These are phyloP conservation scores for Rostratula benghalensis DNA, from an alignment of 2,113 vertebrate species.

Conservation along the genomic window DNA sequence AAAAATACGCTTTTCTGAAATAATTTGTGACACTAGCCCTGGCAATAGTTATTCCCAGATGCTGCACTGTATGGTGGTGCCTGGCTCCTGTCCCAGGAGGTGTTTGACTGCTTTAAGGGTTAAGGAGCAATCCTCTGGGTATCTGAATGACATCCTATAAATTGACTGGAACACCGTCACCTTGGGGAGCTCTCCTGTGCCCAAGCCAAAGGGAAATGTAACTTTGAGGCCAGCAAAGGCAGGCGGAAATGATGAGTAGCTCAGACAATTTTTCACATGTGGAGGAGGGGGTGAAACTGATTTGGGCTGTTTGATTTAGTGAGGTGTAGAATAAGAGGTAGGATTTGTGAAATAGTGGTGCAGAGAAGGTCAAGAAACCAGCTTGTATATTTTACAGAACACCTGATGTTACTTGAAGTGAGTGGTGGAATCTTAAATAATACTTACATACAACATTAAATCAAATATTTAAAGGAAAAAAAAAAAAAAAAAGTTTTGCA, in stretches of 20 bases:
- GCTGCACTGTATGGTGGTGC: not conserved
- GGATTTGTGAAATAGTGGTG: not conserved
- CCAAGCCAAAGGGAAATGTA: not conserved
- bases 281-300: not conserved
- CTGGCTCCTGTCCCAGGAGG: not conserved
- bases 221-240: not conserved
- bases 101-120: not conserved
- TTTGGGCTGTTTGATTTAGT: not conserved
- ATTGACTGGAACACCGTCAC: not conserved
- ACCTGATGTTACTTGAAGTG: not conserved
- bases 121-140: not conserved
- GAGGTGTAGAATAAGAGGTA: not conserved
- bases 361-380: not conserved
- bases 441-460: not conserved
- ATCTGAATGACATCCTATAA: not conserved
- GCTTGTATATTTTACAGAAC: accelerated
- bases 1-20: not conserved
- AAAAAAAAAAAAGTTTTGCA: not conserved
- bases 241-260: not conserved
- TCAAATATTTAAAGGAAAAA: not conserved
- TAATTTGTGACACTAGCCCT: not conserved
- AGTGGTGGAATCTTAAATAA: not conserved
- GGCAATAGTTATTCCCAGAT: not conserved
- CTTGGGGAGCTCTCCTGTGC: not conserved
- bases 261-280: not conserved